phyloP scores from a whole-genome alignment of 2,797 vertebrate species.

The Macroramphosus scolopax region DNA sequence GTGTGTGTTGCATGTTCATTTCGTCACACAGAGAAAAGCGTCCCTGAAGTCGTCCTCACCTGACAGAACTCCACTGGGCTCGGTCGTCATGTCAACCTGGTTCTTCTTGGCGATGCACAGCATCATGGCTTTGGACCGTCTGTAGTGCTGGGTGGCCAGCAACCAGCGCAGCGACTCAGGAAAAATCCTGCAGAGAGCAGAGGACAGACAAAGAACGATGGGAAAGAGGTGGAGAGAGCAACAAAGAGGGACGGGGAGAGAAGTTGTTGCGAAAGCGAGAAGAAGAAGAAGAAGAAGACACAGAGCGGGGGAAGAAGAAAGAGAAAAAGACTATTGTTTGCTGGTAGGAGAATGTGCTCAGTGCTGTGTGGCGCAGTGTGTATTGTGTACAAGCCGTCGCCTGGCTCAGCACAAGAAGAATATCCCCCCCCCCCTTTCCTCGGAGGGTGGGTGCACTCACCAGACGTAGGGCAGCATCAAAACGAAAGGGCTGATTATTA shows the following conservation, averaged over 20 bases:
- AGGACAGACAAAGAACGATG: neutral
- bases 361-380: constrained; percentile 45
- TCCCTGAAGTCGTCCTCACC: constrained; percentile 74
- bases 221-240: constrained; percentile 7
- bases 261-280: too few relatives aligned
- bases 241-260: constrained; percentile 10
- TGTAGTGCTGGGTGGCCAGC: constrained; percentile 94
- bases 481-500: constrained; percentile 95
- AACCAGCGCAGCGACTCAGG: constrained; percentile 96
- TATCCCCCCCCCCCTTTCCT: constrained; percentile 34
- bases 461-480: constrained; percentile 91
- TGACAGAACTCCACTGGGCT: constrained; percentile 84
- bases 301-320: constrained; percentile 19
- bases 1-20: constrained; percentile 30
- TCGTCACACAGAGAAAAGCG: constrained; percentile 49
- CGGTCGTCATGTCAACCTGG: constrained; percentile 78
- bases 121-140: constrained; percentile 88
- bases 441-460: constrained; percentile 80
- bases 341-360: constrained; percentile 24
- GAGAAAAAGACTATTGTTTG: constrained; percentile 68
- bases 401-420: constrained; percentile 55
- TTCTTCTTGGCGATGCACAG: constrained; percentile 87
- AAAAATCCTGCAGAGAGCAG: constrained; percentile 81
- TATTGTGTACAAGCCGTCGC: constrained; percentile 69
- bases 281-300: too few relatives aligned